Base-by-base conservation (phyloP, 2,113 vertebrate species). In the Lepisosteus osseus region DNA sequence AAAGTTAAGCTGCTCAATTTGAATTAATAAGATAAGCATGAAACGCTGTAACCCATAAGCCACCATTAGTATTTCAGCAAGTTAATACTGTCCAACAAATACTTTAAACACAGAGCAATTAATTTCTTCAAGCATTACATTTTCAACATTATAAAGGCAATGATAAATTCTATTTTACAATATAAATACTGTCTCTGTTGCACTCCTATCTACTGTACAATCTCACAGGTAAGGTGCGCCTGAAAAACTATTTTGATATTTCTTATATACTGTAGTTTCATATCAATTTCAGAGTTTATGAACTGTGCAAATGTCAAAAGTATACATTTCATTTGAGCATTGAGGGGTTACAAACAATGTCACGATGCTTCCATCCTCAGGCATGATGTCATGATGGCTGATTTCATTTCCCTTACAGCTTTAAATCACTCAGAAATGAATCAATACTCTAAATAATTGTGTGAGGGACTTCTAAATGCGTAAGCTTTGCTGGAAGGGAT, bases 371-470 rank as follows among this genome's bases (percentile, higher is more conserved):
- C 84, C 83, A 44, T 86, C 90, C 88, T 73, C 73, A 73, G 90
- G 90, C 85, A 71, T 87, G 78, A 76, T 81, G 81, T 86, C 86
- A 87, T 83, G 83, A 90, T 77, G 85, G 82, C 84, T 86, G 84
- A 88, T 84, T 88, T 88, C 80, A 89, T 88, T 85, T 85, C 72
- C 85, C 79, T 87, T 86, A 83, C 80, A 80, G 83, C 83, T 78
- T 82, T 85, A 87, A 86, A 92, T 92, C 84, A 89, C 85, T 92
- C 90, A 91, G 86, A 89, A 87, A 89, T 87, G 87, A 91, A 92
- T 92, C 89, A 92, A 92, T 92, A 90, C 85, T 81, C 86, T 88
- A 89, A 92, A 90, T 91, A 90, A 90, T 87, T 85, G 86, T 84
- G 85, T 87, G 88, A 84, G 87, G 85, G 76, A 89, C 88, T 89